phyloP scores from a whole-genome alignment of 2,797 vertebrate species.

The Clamator glandarius region DNA sequence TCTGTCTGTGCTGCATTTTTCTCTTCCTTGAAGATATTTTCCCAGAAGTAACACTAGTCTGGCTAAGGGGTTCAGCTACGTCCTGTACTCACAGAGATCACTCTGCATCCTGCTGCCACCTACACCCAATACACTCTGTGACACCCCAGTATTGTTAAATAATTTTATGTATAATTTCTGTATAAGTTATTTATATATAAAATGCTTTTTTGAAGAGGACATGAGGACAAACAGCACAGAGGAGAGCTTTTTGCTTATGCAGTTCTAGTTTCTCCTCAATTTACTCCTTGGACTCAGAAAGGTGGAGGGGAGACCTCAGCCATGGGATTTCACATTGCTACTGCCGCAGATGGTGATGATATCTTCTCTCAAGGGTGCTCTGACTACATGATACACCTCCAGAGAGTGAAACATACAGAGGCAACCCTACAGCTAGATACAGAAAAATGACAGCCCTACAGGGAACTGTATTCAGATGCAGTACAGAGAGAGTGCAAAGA shows the following conservation, averaged over 20 bases:
- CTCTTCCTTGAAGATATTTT: not conserved
- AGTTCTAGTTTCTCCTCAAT: not conserved
- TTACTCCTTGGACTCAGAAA: not conserved
- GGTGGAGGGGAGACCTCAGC: not conserved
- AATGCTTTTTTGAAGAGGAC: rapidly evolving
- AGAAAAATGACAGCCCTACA: not conserved
- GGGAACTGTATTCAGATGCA: not conserved
- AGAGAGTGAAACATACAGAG: not conserved
- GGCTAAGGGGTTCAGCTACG: not conserved
- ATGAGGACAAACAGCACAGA: not conserved
- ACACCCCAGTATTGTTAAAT: not conserved
- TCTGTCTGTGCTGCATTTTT: not conserved
- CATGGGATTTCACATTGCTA: not conserved
- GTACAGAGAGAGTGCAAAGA: rapidly evolving
- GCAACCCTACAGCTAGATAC: not conserved
- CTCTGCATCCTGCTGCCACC: not conserved
- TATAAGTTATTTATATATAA: not conserved
- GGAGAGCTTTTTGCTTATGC: not conserved
- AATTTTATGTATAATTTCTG: not conserved
- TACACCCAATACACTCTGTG: too few relatives aligned
- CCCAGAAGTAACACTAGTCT: not conserved
- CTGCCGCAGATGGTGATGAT: not conserved
- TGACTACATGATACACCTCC: not conserved
- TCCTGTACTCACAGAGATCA: not conserved
- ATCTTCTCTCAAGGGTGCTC: not conserved